These are phyloP conservation scores for Luidia sarsii DNA, from an alignment of 53 echinoderm and acorn worm species.

Conservation along the genomic window DNA sequence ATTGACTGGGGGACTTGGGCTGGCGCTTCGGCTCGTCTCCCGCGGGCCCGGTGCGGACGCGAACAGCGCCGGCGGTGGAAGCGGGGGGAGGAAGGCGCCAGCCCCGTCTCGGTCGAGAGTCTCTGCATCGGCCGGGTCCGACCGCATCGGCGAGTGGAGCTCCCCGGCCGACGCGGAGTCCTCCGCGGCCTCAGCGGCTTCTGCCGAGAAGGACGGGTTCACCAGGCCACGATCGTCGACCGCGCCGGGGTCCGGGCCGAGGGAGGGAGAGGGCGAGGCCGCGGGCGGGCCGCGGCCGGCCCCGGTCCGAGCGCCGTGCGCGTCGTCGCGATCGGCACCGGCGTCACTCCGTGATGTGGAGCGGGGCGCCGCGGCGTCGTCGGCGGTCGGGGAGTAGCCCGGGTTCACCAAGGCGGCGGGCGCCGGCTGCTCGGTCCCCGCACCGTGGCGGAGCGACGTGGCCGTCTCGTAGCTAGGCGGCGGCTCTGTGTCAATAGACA, in stretches of 20 bases:
- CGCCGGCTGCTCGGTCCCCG: neutral
- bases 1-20: too few relatives aligned
- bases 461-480: constrained; percentile 40
- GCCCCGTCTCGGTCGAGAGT: neutral
- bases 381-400: constrained; percentile 5
- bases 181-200: neutral
- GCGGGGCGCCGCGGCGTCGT: neutral
- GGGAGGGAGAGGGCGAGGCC: too few relatives aligned
- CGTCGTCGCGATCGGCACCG: neutral
- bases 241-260: too few relatives aligned
- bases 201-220: constrained; percentile 6
- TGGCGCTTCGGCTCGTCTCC: too few relatives aligned
- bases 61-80: constrained; percentile 8
- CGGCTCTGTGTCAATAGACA: constrained; percentile 19
- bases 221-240: neutral
- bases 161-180: neutral
- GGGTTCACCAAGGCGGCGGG: neutral
- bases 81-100: neutral
- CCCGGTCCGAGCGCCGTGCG: too few relatives aligned
- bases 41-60: constrained; percentile 12
- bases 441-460: neutral
- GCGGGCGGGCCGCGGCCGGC: too few relatives aligned
- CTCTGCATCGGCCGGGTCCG: neutral
- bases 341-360: neutral
- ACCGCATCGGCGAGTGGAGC: neutral